A percentile compares a stretch with the other conserved stretches of the same genome.
These are phyloP conservation scores for Paramormyrops hopkinsi DNA, from an alignment of 2,797 vertebrate genomes.

Conservation along the genomic window DNA sequence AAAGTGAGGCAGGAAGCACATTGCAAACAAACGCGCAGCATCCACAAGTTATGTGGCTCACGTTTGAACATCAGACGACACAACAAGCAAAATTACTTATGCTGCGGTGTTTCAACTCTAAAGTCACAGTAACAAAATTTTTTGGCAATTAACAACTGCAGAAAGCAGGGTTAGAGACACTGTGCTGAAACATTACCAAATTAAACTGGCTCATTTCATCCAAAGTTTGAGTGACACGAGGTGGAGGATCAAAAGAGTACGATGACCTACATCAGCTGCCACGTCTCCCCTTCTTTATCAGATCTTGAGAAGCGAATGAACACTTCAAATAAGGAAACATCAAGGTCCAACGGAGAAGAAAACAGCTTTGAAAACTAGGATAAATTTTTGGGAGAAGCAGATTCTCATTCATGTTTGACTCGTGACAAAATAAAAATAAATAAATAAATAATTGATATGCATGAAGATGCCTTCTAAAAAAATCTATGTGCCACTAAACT, in stretches of 20 bases:
- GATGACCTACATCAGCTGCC: not conserved
- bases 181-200: not conserved
- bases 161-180: not conserved
- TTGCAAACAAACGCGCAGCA: not conserved
- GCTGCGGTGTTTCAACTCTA: not conserved
- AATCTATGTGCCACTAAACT: not conserved
- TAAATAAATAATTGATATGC: not conserved
- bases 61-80: not conserved
- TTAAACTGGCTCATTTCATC: not conserved
- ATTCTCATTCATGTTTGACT: not conserved
- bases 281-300: not conserved
- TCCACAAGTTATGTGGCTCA: not conserved
- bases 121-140: not conserved
- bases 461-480: not conserved
- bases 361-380: slow-evolving; percentile 5
- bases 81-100: not conserved
- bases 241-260: not conserved
- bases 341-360: not conserved
- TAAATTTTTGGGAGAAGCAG: not conserved
- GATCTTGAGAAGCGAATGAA: not conserved
- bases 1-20: not conserved
- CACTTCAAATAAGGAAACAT: not conserved
- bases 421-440: not conserved
- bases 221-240: not conserved
- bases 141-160: not conserved